Evolutionary conservation across 2,797 vertebrate species (phyloP), one percentile per base, ranked within the genome.

Genomic region (Trachurus trachurus): DNA sequence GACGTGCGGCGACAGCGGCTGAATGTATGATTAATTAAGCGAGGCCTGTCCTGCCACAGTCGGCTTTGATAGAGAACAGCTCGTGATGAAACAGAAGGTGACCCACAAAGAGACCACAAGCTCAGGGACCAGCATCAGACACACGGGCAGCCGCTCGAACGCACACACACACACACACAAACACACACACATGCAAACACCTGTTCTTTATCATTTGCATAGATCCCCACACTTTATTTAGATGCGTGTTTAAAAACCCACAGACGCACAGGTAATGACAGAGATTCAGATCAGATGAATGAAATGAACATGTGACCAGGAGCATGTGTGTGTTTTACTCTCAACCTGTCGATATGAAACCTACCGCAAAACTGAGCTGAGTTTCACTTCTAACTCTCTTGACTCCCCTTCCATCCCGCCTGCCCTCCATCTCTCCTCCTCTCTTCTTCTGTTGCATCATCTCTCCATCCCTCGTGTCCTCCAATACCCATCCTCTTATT

Each of bases 1-100:
- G 88, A 89, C 76, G 59, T 66, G 83, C 68, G 5, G 81, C 72
- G 54, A 74, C 84, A 74, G 50, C 29, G 65, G 73, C 85, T 89
- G 90, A 92, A 86, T 89, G 75, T 88, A 85, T 86, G 88, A 89
- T 92, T 92, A 88, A 92, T 90, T 93, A 93, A 88, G 50, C 44
- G 37, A 78, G 11, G 81, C 79, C 76, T 81, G 82, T 90, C 80
- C 83, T 37, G 81, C 85, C 75, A 63, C 78, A 49, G 86, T 85
- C 77, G 29, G 78, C 89, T 92, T 78, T 91, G 85, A 90, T 86
- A 84, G 85, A 81, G 87, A 91, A 66, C 84, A 80, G 82, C 84
- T 85, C 71, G 64, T 63, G 78, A 89, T 88, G 78, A 88, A 87
- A 88, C 89, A 90, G 88, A 92, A 93, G 92, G 91, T 90, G 90